Conservation (phyloP, 1,140 invertebrate species). For the Nephotettix cincticeps region DNA sequence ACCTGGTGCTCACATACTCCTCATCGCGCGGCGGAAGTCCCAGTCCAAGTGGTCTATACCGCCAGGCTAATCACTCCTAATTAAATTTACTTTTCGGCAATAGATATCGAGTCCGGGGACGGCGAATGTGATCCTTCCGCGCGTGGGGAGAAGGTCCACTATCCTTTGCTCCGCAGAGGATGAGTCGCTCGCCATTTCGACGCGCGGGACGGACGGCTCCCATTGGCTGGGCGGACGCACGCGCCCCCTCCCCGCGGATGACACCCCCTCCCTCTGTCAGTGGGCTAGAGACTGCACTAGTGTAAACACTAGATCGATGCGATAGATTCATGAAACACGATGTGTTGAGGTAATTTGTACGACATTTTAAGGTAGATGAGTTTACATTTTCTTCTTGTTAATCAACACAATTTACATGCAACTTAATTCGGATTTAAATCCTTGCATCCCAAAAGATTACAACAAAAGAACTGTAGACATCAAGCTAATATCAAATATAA, state of each 20-base stretch:
- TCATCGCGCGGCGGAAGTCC: constrained; percentile 23
- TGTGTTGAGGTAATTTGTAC: too few species aligned
- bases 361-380: too few species aligned
- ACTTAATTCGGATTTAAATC: too few species aligned
- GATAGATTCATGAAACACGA: neutral
- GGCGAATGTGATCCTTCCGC: constrained; percentile 9
- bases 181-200: constrained; percentile 26
- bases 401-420: too few species aligned
- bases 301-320: neutral
- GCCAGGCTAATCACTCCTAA: constrained; percentile 22
- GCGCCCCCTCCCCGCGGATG: constrained; percentile 13
- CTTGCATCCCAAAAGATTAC: too few species aligned
- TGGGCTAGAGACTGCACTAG: neutral
- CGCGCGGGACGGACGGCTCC: neutral
- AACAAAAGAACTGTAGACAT: too few species aligned
- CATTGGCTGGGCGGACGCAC: constrained; percentile 11
- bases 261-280: neutral
- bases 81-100: constrained; percentile 33
- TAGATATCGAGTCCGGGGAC: constrained; percentile 18
- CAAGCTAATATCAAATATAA: too few species aligned
- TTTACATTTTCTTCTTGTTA: too few species aligned
- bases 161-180: neutral
- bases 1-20: constrained; percentile 1
- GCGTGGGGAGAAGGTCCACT: neutral
- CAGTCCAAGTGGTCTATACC: constrained; percentile 17